phyloP scores from a whole-genome alignment of 2,113 vertebrate genomes.

The Neogale vison region DNA sequence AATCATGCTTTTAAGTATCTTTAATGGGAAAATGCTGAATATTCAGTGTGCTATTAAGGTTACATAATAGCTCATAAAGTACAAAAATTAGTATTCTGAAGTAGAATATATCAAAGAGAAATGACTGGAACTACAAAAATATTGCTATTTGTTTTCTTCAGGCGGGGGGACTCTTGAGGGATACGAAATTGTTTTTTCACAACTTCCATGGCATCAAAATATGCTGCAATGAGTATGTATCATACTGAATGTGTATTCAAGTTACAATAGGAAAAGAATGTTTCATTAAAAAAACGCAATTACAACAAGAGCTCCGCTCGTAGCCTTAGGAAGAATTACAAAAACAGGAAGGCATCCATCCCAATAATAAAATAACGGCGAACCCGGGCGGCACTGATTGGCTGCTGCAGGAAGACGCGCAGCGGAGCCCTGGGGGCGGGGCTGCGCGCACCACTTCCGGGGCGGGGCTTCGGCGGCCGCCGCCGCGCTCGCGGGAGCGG shows the following conservation, averaged over 20 bases:
- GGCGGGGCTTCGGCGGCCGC: not conserved
- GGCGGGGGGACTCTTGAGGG: not conserved
- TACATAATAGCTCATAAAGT: not conserved
- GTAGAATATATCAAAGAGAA: not conserved
- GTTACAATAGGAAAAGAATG: not conserved
- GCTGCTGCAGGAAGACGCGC: not conserved
- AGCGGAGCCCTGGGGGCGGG: fast-evolving
- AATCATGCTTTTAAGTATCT: not conserved
- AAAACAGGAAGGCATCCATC: fast-evolving
- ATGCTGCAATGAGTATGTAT: not conserved
- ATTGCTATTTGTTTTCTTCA: not conserved
- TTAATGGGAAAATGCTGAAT: not conserved
- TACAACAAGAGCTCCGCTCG: too few relatives aligned
- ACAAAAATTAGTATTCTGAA: not conserved
- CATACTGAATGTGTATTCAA: not conserved
- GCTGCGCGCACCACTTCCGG: conserved; percentile 23
- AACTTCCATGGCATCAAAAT: not conserved
- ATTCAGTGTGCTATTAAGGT: not conserved
- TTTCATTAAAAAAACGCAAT: not conserved
- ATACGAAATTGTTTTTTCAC: not conserved
- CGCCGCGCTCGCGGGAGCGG: not conserved
- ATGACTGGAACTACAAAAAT: not conserved
- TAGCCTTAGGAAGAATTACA: fast-evolving
- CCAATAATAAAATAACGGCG: fast-evolving
- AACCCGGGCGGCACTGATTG: not conserved